phyloP scores from a whole-genome alignment of 2,113 vertebrate species.

The Oenanthe oenanthe region DNA sequence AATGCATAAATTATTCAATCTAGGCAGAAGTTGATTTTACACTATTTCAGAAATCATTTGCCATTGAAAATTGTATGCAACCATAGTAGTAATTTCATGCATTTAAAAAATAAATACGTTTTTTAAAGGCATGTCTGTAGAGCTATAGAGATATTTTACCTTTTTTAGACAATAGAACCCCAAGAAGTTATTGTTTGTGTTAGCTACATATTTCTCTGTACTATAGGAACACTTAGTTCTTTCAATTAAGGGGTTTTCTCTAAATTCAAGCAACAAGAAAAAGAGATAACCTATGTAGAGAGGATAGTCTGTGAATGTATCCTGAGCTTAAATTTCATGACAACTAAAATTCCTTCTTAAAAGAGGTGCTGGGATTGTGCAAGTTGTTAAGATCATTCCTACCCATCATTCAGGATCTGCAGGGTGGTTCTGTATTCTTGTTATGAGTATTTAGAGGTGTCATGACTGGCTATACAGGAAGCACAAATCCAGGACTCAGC shows the following conservation, averaged over 20 bases:
- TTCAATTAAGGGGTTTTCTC: neutral
- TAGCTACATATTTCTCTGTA: neutral
- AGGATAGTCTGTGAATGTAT: neutral
- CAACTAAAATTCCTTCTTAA: neutral
- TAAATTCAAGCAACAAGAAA: neutral
- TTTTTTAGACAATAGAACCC: neutral
- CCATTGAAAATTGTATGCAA: neutral
- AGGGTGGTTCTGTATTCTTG: neutral
- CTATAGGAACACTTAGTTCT: neutral
- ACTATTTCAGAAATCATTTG: neutral
- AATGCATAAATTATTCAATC: neutral
- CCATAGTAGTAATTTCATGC: neutral
- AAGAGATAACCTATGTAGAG: neutral
- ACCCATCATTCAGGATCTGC: neutral
- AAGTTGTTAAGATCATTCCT: neutral
- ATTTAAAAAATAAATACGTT: neutral
- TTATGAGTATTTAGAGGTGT: neutral
- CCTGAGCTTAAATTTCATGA: neutral
- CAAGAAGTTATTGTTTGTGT: neutral
- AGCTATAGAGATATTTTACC: neutral
- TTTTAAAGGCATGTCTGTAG: neutral
- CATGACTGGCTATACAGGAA: neutral
- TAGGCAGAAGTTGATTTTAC: neutral
- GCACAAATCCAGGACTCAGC: neutral
- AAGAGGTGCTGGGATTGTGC: neutral